Evolutionary conservation across 2,797 vertebrate genomes (phyloP).

Genomic region (Anabas testudineus): DNA sequence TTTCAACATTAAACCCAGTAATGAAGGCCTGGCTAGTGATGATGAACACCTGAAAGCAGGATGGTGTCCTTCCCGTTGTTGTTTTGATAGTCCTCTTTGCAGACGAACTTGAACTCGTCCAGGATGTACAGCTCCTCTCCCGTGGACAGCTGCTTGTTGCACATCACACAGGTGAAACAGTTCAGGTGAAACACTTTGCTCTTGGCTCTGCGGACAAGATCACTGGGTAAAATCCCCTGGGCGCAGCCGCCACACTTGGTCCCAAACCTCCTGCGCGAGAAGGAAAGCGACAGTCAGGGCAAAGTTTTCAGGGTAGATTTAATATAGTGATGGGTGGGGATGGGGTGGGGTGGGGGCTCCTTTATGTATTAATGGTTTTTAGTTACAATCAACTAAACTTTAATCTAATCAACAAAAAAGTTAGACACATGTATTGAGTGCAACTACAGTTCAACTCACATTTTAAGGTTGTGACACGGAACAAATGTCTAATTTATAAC

Average conservation of each 20-base stretch:
- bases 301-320: not conserved
- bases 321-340: no score
- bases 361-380: no score
- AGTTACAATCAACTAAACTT: not conserved
- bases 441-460: no score
- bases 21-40: no score
- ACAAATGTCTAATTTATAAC: not conserved
- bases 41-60: conserved; percentile 89
- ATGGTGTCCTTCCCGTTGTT: conserved; percentile 90
- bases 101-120: conserved; percentile 96
- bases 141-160: conserved; percentile 96
- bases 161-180: conserved; percentile 98
- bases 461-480: not conserved
- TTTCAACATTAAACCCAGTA: no score
- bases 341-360: no score
- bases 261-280: conserved; percentile 89
- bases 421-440: not conserved
- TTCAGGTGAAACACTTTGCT: conserved; percentile 97
- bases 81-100: conserved; percentile 95
- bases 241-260: conserved; percentile 96
- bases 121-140: conserved; percentile 97
- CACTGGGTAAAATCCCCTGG: conserved; percentile 94
- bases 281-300: conserved; percentile 7
- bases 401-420: not conserved
- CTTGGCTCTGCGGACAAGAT: conserved; percentile 93